Percentiles rank a stretch among this genome's conserved stretches.
phyloP scores from a whole-genome alignment of 1,140 invertebrate species.

The Bombus sibiricus region DNA sequence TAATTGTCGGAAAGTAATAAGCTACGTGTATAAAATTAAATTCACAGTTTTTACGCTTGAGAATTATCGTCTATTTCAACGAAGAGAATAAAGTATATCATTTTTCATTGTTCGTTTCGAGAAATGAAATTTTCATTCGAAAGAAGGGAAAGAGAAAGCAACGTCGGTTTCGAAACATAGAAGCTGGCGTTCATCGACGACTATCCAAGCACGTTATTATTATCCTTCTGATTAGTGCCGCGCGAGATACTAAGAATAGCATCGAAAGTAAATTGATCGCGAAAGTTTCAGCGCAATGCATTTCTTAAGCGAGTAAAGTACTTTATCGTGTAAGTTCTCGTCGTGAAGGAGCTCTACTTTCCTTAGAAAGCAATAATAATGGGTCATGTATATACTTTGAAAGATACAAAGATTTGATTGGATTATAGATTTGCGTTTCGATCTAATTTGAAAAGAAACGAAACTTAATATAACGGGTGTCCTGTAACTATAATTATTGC shows the following conservation, averaged over 20 bases:
- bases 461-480: too few species aligned
- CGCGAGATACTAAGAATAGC: slow-evolving; percentile 40
- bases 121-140: neutral
- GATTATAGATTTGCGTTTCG: neutral
- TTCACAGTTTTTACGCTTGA: too few species aligned
- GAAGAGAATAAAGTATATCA: too few species aligned
- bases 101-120: too few species aligned
- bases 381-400: too few species aligned
- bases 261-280: slow-evolving; percentile 44
- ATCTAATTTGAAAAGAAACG: too few species aligned
- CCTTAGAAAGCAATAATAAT: neutral
- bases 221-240: slow-evolving; percentile 24
- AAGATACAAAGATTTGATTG: neutral
- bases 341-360: slow-evolving; percentile 24
- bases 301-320: slow-evolving; percentile 34
- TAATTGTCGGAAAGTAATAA: too few species aligned
- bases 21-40: too few species aligned
- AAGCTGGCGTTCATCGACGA: neutral
- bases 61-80: too few species aligned
- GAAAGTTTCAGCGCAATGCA: slow-evolving; percentile 36
- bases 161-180: neutral
- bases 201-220: slow-evolving; percentile 19
- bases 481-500: neutral
- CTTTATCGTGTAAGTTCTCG: slow-evolving; percentile 25
- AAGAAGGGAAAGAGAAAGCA: neutral